These are phyloP conservation scores for Ernsta delagoae DNA, from an alignment of 2,888 invertebrate genomes.

Conservation along the genomic window DNA sequence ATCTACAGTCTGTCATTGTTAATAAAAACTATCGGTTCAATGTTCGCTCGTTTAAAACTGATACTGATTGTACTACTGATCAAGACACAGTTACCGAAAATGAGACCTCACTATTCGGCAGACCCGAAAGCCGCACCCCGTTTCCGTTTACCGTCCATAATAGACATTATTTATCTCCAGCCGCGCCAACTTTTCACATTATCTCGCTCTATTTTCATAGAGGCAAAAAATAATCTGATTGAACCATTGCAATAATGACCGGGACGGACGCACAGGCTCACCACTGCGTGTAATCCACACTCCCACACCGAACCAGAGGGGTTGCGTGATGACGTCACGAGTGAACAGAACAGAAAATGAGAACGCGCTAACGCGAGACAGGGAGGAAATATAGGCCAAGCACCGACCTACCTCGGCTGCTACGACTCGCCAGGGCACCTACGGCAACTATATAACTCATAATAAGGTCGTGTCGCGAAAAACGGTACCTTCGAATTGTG, in stretches of 20 bases:
- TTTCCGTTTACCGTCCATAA: conserved; percentile 16
- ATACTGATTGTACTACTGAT: too few species aligned
- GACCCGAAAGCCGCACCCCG: not conserved
- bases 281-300: conserved; percentile 59
- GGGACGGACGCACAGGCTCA: conserved; percentile 45
- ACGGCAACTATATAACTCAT: conserved; percentile 60
- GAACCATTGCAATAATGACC: conserved; percentile 54
- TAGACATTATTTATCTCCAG: conserved; percentile 9
- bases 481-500: conserved; percentile 43
- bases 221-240: conserved; percentile 42
- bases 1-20: too few species aligned
- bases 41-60: too few species aligned
- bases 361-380: conserved; percentile 48
- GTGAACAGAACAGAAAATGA: conserved; percentile 55
- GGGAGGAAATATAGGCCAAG: conserved; percentile 80
- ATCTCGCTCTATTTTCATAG: conserved; percentile 38
- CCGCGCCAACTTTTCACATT: conserved; percentile 28
- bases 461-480: conserved; percentile 48
- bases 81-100: too few species aligned
- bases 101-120: not conserved
- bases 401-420: conserved; percentile 79
- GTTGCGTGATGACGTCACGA: conserved; percentile 79
- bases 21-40: too few species aligned
- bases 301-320: conserved; percentile 60
- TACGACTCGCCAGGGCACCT: conserved; percentile 65